Evolutionary conservation across 2,113 vertebrate genomes (phyloP), one percentile per base, ranked within the genome.

Genomic region (Cranoglanis bouderius): DNA sequence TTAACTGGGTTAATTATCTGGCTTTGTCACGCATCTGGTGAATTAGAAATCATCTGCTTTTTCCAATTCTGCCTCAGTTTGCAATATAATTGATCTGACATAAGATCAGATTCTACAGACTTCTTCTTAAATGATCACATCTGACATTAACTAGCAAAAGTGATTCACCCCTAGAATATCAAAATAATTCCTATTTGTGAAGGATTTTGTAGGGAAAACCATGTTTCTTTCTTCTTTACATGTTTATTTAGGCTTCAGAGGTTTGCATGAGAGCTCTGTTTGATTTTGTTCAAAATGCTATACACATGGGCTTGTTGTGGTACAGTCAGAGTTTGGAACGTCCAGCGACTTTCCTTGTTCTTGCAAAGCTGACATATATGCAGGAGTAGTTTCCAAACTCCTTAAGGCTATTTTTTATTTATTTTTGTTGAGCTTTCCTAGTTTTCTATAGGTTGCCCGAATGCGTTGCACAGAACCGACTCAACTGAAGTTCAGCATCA

Each of bases 251-350:
- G 87, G 85, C 87, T 92, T 93, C 85, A 88, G 93, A 93, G 84
- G 85, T 88, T 87, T 92, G 90, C 92, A 87, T 92, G 83, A 85
- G 77, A 88, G 85, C 57, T 87, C 55, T 91, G 87, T 92, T 91
- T 91, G 91, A 88, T 93, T 92, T 74, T 84, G 72, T 80, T 91
- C 21, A 86, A 89, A 93, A 92, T 88, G 61, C 90, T 74, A 87
- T 91, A 88, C 93, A 92, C 90, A 92, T 93, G 91, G 91, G 59
- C 63, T 89, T 87, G 85, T 90, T 91, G 90, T 87, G 88, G 87
- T 91, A 89, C 78, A 80, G 86, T 85, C 89, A 93, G 91, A 92
- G 92, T 91, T 89, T 75, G 43, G 43, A 67, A 82, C 82, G 87
- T 86, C 77, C 21, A 85, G 53, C 29, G 38, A 78, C 84, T 40